Evolutionary conservation across 2,797 vertebrate species (phyloP).

Genomic region (Sebastes vulpes): DNA sequence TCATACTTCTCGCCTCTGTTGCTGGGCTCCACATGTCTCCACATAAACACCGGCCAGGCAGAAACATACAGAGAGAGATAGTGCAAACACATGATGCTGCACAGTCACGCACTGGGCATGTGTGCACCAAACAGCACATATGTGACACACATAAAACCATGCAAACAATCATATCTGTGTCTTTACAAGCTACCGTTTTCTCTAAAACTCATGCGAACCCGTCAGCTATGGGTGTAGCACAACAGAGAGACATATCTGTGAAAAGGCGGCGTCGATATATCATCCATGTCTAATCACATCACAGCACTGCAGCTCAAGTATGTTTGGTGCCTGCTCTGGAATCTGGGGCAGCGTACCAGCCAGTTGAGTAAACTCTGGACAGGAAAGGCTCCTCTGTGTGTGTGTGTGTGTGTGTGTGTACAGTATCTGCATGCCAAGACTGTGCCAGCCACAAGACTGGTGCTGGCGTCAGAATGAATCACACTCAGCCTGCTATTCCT

Average conservation of each 20-base stretch:
- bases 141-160: neutral
- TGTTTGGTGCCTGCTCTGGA: conserved; percentile 61
- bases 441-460: conserved; percentile 75
- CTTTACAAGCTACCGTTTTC: conserved; percentile 14
- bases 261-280: conserved; percentile 52
- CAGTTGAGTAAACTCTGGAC: conserved; percentile 51
- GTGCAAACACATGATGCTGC: conserved; percentile 13
- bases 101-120: neutral
- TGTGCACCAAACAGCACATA: conserved; percentile 1
- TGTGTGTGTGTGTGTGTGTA: conserved; percentile 2
- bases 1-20: conserved; percentile 55
- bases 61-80: conserved; percentile 25
- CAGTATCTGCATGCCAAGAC: conserved; percentile 52
- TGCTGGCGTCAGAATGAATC: conserved; percentile 78
- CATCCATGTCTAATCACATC: conserved; percentile 69
- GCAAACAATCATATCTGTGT: conserved; percentile 3
- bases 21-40: conserved; percentile 43
- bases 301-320: conserved; percentile 54
- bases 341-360: conserved; percentile 65
- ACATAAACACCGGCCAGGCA: conserved; percentile 31
- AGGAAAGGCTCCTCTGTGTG: conserved; percentile 46
- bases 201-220: conserved; percentile 17
- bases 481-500: conserved; percentile 76
- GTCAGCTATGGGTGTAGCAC: neutral
- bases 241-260: conserved; percentile 43